phyloP scores from a whole-genome alignment of 2,888 invertebrate genomes.

The Tholera decimalis region DNA sequence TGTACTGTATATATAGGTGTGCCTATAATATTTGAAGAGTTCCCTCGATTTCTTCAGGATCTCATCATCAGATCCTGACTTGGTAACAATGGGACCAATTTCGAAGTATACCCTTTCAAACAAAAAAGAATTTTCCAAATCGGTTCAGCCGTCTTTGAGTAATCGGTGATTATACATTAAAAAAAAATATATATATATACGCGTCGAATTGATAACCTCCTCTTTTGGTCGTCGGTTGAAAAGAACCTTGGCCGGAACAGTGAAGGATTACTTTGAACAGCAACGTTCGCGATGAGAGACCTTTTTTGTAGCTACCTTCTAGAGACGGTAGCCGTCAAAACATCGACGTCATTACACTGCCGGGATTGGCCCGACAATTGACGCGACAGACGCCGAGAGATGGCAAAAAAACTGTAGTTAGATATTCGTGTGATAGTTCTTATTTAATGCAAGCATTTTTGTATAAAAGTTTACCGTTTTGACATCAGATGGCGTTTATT shows the following conservation, averaged over 20 bases:
- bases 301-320: slow-evolving; percentile 21
- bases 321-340: slow-evolving; percentile 48
- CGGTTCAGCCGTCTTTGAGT: too few relatives aligned
- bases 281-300: slow-evolving; percentile 1
- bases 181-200: too few relatives aligned
- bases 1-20: too few relatives aligned
- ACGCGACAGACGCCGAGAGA: slow-evolving; percentile 45
- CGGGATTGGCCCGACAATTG: slow-evolving; percentile 40
- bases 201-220: neutral
- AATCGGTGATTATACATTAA: too few relatives aligned
- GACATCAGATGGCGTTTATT: too few relatives aligned
- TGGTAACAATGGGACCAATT: too few relatives aligned
- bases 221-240: neutral
- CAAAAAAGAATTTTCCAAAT: too few relatives aligned
- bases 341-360: slow-evolving; percentile 38
- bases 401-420: slow-evolving; percentile 12
- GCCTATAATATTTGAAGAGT: too few relatives aligned
- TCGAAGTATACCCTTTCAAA: too few relatives aligned
- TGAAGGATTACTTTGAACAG: slow-evolving; percentile 1
- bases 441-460: neutral
- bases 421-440: neutral
- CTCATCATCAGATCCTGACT: too few relatives aligned
- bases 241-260: neutral
- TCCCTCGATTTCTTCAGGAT: too few relatives aligned
- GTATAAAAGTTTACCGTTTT: too few relatives aligned